Conservation (phyloP, 2,113 vertebrate species). For the Myotis yumanensis region DNA sequence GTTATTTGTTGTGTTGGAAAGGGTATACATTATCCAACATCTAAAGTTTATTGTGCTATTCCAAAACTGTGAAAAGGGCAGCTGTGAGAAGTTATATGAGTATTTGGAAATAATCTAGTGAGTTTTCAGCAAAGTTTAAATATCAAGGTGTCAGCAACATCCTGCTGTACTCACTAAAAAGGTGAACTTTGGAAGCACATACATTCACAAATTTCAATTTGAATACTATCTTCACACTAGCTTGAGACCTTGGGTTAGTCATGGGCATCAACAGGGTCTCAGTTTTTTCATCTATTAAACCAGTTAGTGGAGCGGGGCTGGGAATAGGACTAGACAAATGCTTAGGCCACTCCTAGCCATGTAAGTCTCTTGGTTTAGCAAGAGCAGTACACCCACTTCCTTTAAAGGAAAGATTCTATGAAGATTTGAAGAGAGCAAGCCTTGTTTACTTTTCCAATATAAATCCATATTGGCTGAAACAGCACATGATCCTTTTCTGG, state of each 20-base stretch:
- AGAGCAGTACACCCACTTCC: background rate
- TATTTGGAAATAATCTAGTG: slow-evolving; percentile 5
- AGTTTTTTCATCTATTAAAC: background rate
- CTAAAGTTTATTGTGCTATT: background rate
- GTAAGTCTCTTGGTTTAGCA: background rate
- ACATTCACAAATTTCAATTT: background rate
- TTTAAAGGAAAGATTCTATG: slow-evolving; percentile 11
- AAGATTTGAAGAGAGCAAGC: background rate
- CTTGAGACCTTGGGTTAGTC: background rate
- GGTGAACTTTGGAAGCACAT: background rate
- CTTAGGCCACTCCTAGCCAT: background rate
- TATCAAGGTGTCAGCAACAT: background rate
- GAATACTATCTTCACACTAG: background rate
- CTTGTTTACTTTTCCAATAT: slow-evolving; percentile 33
- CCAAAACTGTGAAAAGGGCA: background rate
- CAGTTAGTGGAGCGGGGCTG: background rate
- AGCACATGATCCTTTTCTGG: background rate
- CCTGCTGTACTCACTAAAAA: background rate
- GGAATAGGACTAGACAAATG: background rate
- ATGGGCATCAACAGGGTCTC: background rate
- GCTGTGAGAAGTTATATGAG: background rate
- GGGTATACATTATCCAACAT: background rate
- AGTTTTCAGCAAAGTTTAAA: background rate
- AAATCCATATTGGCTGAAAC: background rate
- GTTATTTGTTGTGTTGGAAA: background rate